These are phyloP conservation scores for Psammodynastes pulverulentus DNA, from an alignment of 2,113 vertebrate species.

Conservation along the genomic window DNA sequence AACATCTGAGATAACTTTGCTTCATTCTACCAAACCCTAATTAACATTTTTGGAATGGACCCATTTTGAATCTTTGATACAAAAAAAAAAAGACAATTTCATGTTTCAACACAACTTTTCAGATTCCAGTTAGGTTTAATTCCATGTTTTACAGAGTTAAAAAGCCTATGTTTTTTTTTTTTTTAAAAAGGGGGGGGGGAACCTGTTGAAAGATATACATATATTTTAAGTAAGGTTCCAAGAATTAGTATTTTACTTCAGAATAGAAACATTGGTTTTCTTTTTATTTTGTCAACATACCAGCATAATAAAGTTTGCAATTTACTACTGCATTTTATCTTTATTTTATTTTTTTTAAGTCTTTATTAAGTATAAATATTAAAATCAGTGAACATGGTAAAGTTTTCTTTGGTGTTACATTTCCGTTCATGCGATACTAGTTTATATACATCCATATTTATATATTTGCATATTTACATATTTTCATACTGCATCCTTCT, in stretches of 20 bases:
- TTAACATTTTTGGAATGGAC: background rate
- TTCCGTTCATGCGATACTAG: too few species aligned
- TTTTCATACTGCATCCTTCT: too few species aligned
- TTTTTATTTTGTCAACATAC: background rate
- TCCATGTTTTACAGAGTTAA: background rate
- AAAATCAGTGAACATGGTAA: too few species aligned
- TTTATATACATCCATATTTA: too few species aligned
- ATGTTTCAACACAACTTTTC: background rate
- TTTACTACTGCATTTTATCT: slow-evolving; percentile 1
- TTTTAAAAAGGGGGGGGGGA: background rate
- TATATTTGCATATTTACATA: too few species aligned
- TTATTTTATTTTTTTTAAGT: too few species aligned
- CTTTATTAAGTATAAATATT: too few species aligned
- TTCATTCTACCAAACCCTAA: background rate
- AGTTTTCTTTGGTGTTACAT: too few species aligned
- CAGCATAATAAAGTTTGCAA: slow-evolving; percentile 5
- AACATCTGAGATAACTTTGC: background rate
- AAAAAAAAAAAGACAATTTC: background rate
- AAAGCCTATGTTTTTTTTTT: too few species aligned
- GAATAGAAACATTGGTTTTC: background rate
- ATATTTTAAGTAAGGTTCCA: background rate
- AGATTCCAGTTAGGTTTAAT: background rate
- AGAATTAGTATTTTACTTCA: background rate
- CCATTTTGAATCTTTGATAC: background rate
- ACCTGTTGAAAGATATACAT: background rate